Conservation (phyloP, 2,113 vertebrate species). For the Cyanocitta stelleri region DNA sequence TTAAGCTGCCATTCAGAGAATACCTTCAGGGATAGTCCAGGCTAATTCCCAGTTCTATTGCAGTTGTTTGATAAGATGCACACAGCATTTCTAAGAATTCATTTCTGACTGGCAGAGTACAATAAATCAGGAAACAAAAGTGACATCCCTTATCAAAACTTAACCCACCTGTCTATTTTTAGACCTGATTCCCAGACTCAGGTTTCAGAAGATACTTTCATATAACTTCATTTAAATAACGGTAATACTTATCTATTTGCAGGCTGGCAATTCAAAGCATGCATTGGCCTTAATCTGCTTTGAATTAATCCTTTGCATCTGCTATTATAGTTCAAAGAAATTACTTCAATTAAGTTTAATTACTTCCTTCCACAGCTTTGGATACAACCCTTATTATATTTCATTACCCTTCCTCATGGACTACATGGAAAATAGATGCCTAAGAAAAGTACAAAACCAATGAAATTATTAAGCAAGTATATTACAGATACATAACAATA, state of each 20-base stretch:
- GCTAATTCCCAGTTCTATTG: not conserved
- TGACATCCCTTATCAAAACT: conserved; percentile 6
- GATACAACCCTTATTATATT: conserved; percentile 12
- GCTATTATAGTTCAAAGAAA: conserved; percentile 48
- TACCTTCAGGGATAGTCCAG: not conserved
- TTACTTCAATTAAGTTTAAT: conserved; percentile 45
- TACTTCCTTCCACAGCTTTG: conserved; percentile 39
- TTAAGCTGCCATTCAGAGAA: not conserved
- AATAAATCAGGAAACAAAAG: conserved; percentile 7
- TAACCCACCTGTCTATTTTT: not conserved
- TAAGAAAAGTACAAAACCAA: not conserved
- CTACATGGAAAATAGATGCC: not conserved
- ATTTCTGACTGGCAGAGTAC: not conserved
- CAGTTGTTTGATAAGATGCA: not conserved
- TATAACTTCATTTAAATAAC: not conserved
- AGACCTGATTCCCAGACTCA: not conserved
- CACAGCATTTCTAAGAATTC: not conserved
- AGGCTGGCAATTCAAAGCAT: conserved; percentile 18
- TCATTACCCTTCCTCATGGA: conserved; percentile 31
- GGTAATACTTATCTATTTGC: not conserved
- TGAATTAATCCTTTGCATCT: conserved; percentile 31
- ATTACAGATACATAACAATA: not conserved
- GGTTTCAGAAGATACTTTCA: not conserved
- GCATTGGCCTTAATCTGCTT: not conserved
- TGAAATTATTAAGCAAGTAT: not conserved